Percentiles rank a stretch among this genome's conserved stretches.
phyloP scores from a whole-genome alignment of 2,797 vertebrate genomes.

The Gadopsis marmoratus region DNA sequence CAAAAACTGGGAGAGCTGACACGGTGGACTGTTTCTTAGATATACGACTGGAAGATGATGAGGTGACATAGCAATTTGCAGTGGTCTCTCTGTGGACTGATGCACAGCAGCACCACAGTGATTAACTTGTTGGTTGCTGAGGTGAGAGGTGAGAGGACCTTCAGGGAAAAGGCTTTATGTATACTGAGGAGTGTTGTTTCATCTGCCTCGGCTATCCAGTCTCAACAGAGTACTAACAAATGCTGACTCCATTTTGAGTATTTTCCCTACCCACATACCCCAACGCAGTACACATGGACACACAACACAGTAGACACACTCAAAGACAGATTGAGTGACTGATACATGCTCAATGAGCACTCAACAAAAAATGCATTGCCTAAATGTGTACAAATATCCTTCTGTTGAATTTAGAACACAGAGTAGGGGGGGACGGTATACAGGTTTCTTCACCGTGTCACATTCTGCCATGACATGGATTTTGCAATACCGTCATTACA shows the following conservation, averaged over 20 bases:
- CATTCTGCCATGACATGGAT: no score
- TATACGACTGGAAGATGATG: conserved; percentile 21
- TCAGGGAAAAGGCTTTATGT: conserved; percentile 42
- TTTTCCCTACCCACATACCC: conserved; percentile 73
- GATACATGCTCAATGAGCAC: conserved; percentile 24
- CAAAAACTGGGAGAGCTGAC: conserved; percentile 32
- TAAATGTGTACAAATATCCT: conserved; percentile 10
- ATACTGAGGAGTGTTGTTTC: conserved; percentile 41
- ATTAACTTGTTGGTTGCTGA: conserved; percentile 71
- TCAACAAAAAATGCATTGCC: conserved; percentile 26
- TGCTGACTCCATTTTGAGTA: conserved; percentile 75
- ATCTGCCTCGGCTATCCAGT: conserved; percentile 31
- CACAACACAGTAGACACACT: conserved; percentile 48
- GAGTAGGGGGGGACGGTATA: background rate
- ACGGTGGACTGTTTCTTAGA: conserved; percentile 20
- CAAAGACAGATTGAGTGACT: conserved; percentile 26
- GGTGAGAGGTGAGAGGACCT: conserved; percentile 56
- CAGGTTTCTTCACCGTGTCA: no score
- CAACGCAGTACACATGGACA: conserved; percentile 52
- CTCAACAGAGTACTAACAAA: conserved; percentile 48
- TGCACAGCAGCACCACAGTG: conserved; percentile 63
- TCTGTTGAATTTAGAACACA: conserved; percentile 15
- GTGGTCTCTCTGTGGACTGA: conserved; percentile 56
- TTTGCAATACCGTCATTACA: no score
- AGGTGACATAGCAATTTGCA: conserved; percentile 50